Percentiles rank a stretch among this genome's conserved stretches.
phyloP scores from a whole-genome alignment of 1,140 invertebrate genomes.

The Macrobrachium rosenbergii region DNA sequence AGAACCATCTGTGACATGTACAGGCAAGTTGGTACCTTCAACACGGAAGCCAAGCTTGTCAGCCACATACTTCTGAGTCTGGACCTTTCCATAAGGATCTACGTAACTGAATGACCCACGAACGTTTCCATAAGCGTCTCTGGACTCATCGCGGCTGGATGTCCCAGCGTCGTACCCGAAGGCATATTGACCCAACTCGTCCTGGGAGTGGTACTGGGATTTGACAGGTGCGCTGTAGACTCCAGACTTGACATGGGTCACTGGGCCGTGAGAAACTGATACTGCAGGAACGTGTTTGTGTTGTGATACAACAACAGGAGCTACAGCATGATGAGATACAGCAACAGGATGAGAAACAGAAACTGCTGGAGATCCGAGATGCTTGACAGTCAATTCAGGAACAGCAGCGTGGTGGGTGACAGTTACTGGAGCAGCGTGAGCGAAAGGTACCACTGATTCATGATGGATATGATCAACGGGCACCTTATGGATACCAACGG shows the following conservation, averaged over 20 bases:
- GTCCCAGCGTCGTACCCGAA: slow-evolving; percentile 43
- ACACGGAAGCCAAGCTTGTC: slow-evolving; percentile 74
- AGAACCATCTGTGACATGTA: not conserved
- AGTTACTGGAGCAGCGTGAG: too few species aligned
- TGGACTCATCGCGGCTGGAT: slow-evolving; percentile 25
- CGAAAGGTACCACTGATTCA: too few species aligned
- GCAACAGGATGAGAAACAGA: too few species aligned
- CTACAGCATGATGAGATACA: too few species aligned
- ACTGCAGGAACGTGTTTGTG: too few species aligned
- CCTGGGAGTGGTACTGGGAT: slow-evolving; percentile 51
- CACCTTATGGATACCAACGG: too few species aligned
- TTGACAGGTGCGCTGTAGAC: slow-evolving; percentile 17
- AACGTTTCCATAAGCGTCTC: slow-evolving; percentile 41
- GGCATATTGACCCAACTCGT: slow-evolving; percentile 53
- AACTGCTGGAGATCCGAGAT: too few species aligned
- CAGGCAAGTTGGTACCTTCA: slow-evolving; percentile 36
- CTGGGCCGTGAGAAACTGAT: not conserved
- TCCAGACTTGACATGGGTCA: not conserved
- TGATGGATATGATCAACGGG: too few species aligned
- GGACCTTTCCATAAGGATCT: slow-evolving; percentile 42
- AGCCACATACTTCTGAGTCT: slow-evolving; percentile 50
- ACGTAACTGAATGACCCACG: slow-evolving; percentile 46
- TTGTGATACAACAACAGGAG: too few species aligned
- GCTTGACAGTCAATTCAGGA: too few species aligned
- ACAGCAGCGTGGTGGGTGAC: too few species aligned